Evolutionary conservation across 2,888 invertebrate species (phyloP), one percentile per base, ranked within the genome.

Genomic region (Nysson spinosus): DNA sequence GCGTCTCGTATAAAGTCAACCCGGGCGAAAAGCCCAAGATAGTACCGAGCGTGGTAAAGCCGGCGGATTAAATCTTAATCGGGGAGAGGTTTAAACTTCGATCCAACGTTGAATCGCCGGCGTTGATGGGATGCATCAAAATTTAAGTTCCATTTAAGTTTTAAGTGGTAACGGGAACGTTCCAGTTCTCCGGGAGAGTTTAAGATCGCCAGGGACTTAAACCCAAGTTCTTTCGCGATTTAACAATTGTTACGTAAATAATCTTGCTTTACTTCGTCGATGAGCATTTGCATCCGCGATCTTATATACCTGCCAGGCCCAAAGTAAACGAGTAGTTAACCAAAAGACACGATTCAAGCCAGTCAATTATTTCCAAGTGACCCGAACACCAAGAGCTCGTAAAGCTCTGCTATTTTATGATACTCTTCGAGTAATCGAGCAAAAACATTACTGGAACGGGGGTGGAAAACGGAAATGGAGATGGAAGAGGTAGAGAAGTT

Each of bases 401-500:
- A 20, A 44, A 55, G 22, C 5, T 4, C 9, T 19, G 43, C n/a
- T 14, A 20, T 54, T 54, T 52, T 34, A 44, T 16, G 28, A 30
- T 4, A 11, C 24, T 9, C 22, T 55, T 30, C 26, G 17, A 9
- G 32, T 1, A 11, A 11, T 5, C 28, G 12, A 6, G 49, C 12
- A 22, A 50, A 34, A 64, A 35, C 32, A 12, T n/a, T n/a, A n/a
- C 14, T 14, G 26, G 4, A 20, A 11, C 14, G 20, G 9, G 22
- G 34, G 40, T 54, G 26, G 28, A n/a, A n/a, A n/a, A n/a, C 34
- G 24, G 12, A 63, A 52, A 52, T 37, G 43, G 37, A 51, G 51
- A 37, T 32, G 56, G 34, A 46, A 50, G 44, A 39, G 35, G 44
- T 14, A 35, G 61, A 55, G n/a, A 47, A 37, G 46, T 55, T 30